phyloP scores from a whole-genome alignment of 2,113 vertebrate genomes.

The Vimba vimba region DNA sequence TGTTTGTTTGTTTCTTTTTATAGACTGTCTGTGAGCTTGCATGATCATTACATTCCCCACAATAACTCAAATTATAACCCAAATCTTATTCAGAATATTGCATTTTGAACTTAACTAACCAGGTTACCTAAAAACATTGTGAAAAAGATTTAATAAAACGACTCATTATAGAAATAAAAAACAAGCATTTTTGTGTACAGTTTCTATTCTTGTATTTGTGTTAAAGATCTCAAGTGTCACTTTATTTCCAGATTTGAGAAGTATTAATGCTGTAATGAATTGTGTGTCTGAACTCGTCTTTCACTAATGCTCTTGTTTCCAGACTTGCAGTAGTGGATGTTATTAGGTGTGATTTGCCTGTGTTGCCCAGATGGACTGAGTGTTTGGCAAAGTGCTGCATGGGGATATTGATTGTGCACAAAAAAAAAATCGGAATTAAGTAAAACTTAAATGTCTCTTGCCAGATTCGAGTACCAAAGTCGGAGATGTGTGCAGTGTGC shows the following conservation, averaged over 20 bases:
- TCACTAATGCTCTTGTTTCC: not conserved
- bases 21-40: not conserved
- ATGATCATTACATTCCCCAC: slow-evolving; percentile 11
- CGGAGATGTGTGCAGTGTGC: slow-evolving; percentile 88
- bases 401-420: not conserved
- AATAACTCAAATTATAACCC: not conserved
- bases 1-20: slow-evolving; percentile 5
- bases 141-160: not conserved
- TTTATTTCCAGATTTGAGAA: not conserved
- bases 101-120: not conserved
- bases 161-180: not conserved
- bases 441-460: slow-evolving; percentile 48
- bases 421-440: not conserved
- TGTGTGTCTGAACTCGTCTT: not conserved
- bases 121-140: not conserved
- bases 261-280: not conserved
- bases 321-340: not conserved
- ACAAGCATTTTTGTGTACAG: not conserved
- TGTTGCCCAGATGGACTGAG: not conserved
- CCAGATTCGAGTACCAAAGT: slow-evolving; percentile 85
- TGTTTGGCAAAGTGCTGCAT: not conserved
- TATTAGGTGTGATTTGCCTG: slow-evolving; percentile 8
- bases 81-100: not conserved
- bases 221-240: not conserved
- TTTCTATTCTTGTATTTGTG: not conserved